Evolutionary conservation across 2,113 vertebrate species (phyloP).

Genomic region (Nyctereutes procyonoides): DNA sequence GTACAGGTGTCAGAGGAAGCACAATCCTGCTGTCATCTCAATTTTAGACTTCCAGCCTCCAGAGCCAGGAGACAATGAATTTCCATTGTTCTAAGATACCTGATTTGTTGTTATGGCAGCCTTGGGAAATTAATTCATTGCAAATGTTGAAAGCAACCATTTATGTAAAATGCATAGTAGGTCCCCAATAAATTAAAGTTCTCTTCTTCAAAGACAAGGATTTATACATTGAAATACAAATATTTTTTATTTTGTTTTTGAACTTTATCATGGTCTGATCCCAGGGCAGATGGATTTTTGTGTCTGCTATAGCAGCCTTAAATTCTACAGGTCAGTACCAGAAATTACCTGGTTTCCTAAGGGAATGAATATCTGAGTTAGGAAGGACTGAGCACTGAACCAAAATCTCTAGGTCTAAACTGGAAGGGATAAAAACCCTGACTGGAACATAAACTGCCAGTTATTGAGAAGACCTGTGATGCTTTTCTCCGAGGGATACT

Average conservation of each 20-base stretch:
- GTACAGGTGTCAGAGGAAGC: background rate
- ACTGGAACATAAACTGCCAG: background rate
- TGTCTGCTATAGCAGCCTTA: background rate
- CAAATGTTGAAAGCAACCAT: background rate
- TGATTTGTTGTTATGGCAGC: background rate
- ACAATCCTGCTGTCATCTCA: background rate
- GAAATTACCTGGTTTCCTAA: background rate
- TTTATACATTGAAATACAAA: background rate
- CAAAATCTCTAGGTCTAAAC: constrained; percentile 25
- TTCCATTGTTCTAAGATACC: background rate
- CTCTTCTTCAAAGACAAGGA: background rate
- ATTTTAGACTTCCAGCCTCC: background rate
- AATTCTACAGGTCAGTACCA: background rate
- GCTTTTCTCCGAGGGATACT: background rate
- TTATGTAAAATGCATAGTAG: background rate
- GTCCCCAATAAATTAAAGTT: background rate
- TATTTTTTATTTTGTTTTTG: background rate
- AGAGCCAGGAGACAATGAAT: background rate
- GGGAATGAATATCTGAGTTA: background rate
- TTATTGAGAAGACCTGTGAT: constrained; percentile 17
- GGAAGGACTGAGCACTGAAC: background rate
- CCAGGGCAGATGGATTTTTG: background rate
- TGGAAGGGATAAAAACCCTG: background rate
- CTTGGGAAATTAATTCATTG: background rate
- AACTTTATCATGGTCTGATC: background rate